Evolutionary conservation across 2,113 vertebrate genomes (phyloP), one percentile per base, ranked within the genome.

Genomic region (Corythoichthys intestinalis): DNA sequence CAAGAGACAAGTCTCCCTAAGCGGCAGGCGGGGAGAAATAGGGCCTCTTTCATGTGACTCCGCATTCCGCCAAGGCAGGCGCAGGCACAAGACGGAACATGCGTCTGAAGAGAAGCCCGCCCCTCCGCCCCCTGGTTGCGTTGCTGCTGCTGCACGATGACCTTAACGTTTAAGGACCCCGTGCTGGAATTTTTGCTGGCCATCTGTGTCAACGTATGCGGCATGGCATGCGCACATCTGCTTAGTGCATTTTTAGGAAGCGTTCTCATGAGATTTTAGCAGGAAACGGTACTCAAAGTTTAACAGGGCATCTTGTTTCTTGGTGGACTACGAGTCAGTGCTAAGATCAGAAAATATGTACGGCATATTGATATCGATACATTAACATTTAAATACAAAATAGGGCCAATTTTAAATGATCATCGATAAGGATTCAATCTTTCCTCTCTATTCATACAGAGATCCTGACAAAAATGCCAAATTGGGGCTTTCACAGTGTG

Each of bases 81-180:
- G 93, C 88, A 91, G 89, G 91, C 92, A 94, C 92, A 94, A 94
- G 94, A 94, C 86, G 89, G 94, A 88, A 89, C 91, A 87, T 90
- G 89, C 75, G 80, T 81, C 93, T 90, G 90, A 90, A 12, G 56
- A 4, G 56, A 58, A 90, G 87, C 73, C 77, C 64, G 80, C 77
- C 63, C 66, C 69, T 91, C 86, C 89, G 72, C 66, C 69, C 68
- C 58, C 83, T 85, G 67, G 65, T 59, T 60, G 13, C 66, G 74
- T 66, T 73, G 85, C 87, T 89, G 91, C 67, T 73, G 85, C 87
- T 89, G 91, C 87, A 28, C 84, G 86, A 87, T 94, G 92, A 97
- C 94, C 94, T 94, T 94, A 91, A 93, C 90, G 92, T 94, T 95
- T 94, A 92, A 93, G 85, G 94, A 87, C 90, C 92, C 92, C 92